Conservation (phyloP, 2,113 vertebrate genomes). For the Aix galericulata region DNA sequence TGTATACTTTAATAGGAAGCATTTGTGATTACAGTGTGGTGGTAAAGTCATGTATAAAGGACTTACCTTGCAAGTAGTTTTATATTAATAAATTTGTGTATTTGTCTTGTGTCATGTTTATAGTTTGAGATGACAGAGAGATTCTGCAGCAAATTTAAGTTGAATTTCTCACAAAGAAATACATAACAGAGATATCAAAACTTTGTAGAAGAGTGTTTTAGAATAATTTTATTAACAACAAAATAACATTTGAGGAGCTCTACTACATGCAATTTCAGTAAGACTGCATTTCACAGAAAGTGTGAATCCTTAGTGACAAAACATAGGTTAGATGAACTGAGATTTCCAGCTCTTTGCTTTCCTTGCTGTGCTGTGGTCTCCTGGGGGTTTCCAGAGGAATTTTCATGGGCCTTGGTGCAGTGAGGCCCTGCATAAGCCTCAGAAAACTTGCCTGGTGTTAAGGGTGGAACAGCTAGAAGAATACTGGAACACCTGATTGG, state of each 20-base stretch:
- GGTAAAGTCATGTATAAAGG: not conserved
- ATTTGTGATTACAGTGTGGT: not conserved
- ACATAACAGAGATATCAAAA: not conserved
- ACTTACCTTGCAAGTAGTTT: not conserved
- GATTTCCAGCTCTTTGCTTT: not conserved
- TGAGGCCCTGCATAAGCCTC: not conserved
- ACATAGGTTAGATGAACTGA: not conserved
- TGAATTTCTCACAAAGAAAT: not conserved
- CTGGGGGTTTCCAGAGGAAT: not conserved
- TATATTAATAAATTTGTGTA: not conserved
- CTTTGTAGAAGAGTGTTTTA: not conserved
- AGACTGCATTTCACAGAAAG: not conserved
- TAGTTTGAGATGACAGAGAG: not conserved
- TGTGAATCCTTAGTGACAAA: not conserved
- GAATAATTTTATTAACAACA: not conserved
- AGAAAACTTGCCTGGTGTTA: not conserved
- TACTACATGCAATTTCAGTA: not conserved
- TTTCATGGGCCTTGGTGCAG: not conserved
- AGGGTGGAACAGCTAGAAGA: not conserved
- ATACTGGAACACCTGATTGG: fast-evolving
- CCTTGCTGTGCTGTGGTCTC: not conserved
- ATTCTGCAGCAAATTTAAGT: not conserved
- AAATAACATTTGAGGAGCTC: not conserved
- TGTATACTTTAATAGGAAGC: not conserved
- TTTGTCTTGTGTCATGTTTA: not conserved